These are phyloP conservation scores for Ameiurus melas DNA, from an alignment of 2,113 vertebrate species.

Conservation along the genomic window DNA sequence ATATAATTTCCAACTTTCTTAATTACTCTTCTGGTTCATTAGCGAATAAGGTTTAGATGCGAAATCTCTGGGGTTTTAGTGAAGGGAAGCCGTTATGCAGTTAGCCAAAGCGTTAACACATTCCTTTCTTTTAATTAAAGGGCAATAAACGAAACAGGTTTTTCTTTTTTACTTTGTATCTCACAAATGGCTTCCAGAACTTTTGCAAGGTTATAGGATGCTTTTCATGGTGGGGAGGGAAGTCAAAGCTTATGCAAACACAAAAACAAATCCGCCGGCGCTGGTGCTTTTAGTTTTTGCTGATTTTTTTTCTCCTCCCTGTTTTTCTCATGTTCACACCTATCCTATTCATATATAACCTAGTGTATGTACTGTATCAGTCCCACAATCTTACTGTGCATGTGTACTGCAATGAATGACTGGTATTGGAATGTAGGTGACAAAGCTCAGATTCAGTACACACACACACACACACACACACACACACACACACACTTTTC, in stretches of 20 bases:
- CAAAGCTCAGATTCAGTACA: background rate
- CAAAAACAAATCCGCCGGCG: background rate
- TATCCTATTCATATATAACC: background rate
- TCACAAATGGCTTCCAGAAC: constrained; percentile 7
- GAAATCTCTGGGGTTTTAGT: constrained; percentile 23
- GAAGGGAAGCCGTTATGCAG: constrained; percentile 21
- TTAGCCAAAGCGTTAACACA: constrained; percentile 29
- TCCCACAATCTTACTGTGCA: background rate
- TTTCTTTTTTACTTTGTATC: constrained; percentile 24
- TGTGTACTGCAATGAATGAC: background rate
- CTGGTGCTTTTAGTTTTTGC: background rate
- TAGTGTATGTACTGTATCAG: background rate
- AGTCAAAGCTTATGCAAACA: constrained; percentile 16
- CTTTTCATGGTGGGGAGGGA: background rate
- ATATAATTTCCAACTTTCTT: constrained; percentile 39
- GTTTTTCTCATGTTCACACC: background rate
- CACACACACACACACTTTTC: background rate
- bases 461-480: constrained; percentile 5
- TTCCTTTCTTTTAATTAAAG: constrained; percentile 50
- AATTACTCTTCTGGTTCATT: constrained; percentile 53
- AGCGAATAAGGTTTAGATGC: constrained; percentile 37
- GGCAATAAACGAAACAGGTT: constrained; percentile 37
- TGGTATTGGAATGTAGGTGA: background rate
- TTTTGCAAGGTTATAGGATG: background rate
- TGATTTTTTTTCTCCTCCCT: background rate